Evolutionary conservation across 2,113 vertebrate genomes (phyloP), one percentile per base, ranked within the genome.

Genomic region (Rhagologus leucostigma): DNA sequence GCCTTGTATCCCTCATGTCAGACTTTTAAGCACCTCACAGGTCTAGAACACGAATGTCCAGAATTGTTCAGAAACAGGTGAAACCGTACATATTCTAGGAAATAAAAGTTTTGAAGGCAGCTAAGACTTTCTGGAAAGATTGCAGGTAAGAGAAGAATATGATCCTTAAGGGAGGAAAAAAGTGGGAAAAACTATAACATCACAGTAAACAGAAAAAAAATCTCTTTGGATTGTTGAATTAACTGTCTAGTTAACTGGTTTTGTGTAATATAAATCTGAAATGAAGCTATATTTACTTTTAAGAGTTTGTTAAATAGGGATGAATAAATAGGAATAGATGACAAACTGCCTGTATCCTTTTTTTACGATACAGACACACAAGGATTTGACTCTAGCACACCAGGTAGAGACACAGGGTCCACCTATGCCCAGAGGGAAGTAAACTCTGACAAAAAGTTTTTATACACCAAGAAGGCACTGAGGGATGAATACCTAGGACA

Each of bases 341-440:
- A 32, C 17, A 70, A 79, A 71, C 10, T 42, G 11, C 26, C 42
- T 32, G 10, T 23, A 71, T 32, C 20, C 12, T 63, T 65, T 33
- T 50, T 55, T 62, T 26, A 1, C 1, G 63, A 50, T 41, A 29
- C 15, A 65, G 15, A 55, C 17, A 9, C 3, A 2, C 0, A 1
- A 55, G 7, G 21, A 18, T 35, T 78, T 74, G n/a, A 21, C 27
- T 56, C 5, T 11, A 37, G 82, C 27, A 55, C 20, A 77, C 42
- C 0, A 7, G 5, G 16, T 18, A 16, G 42, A 64, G 30, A 46
- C 9, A 63, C 9, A 24, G 13, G 11, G 13, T 37, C 30, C 16
- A 6, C 14, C 24, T 24, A 20, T 3, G 4, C 9, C 23, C 41
- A 12, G 23, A 83, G 19, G 46, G 16, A 93, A 87, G 13, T 6